A percentile compares a stretch with the other conserved stretches of the same genome.
Evolutionary conservation across 2,888 invertebrate genomes (phyloP).

Genomic region (Drosophila diplacantha): DNA sequence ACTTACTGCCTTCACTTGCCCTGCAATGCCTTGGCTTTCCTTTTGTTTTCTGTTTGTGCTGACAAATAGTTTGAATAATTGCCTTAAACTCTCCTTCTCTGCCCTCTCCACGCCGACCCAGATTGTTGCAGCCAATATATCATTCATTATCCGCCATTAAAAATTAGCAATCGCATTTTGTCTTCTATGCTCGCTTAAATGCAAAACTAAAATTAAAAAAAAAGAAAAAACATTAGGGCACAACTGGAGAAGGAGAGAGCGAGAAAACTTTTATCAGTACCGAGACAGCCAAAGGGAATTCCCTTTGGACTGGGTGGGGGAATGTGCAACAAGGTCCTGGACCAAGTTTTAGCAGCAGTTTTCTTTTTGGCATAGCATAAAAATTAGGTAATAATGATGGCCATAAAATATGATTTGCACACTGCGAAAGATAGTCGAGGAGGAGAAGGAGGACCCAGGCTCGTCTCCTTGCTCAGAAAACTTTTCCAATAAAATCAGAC

Average conservation of each 20-base stretch:
- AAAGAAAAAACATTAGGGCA: constrained; percentile 19
- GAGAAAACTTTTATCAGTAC: constrained; percentile 64
- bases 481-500: constrained; percentile 71
- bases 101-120: constrained; percentile 6
- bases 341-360: constrained; percentile 55
- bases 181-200: constrained; percentile 64
- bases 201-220: constrained; percentile 44
- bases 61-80: constrained; percentile 72
- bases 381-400: constrained; percentile 72
- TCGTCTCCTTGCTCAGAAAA: constrained; percentile 41
- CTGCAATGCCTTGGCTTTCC: constrained; percentile 5
- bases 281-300: constrained; percentile 47
- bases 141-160: constrained; percentile 70
- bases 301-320: constrained; percentile 13
- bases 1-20: constrained; percentile 24
- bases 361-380: constrained; percentile 50
- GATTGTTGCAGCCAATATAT: constrained; percentile 65
- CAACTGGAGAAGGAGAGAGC: neutral
- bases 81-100: constrained; percentile 40
- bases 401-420: constrained; percentile 70
- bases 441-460: neutral
- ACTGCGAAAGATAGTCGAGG: neutral
- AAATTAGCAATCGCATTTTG: constrained; percentile 72
- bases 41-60: constrained; percentile 29
- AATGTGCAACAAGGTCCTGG: constrained; percentile 65